Percentiles rank a stretch among this genome's conserved stretches.
Conservation (phyloP, 2,797 vertebrate genomes). For the Odontamblyopus rebecca region DNA sequence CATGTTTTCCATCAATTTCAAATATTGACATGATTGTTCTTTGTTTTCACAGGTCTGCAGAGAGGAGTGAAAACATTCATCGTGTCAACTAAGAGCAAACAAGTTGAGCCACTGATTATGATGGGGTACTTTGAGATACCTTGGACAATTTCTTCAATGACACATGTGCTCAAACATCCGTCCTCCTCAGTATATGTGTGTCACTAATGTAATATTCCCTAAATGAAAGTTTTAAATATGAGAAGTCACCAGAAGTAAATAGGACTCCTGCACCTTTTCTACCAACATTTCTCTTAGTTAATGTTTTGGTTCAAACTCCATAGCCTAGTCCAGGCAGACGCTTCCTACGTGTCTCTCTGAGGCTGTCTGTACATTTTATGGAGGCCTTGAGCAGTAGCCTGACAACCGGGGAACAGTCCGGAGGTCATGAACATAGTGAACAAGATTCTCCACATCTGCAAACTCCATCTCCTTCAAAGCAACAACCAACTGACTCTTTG, state of each 20-base stretch:
- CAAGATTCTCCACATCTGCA: conserved; percentile 59
- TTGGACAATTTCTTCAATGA: conserved; percentile 43
- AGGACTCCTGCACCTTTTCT: conserved; percentile 18
- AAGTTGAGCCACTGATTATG: conserved; percentile 31
- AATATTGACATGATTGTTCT: conserved; percentile 10
- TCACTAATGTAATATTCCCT: conserved; percentile 40
- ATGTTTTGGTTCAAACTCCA: conserved; percentile 57
- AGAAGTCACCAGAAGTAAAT: conserved; percentile 23
- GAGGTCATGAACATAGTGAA: conserved; percentile 69
- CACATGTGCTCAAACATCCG: conserved; percentile 28
- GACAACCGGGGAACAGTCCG: conserved; percentile 76
- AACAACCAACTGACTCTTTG: conserved; percentile 35
- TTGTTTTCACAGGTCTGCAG: conserved; percentile 53
- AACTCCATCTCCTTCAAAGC: conserved; percentile 53
- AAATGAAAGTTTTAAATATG: conserved; percentile 31
- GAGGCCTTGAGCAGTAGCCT: conserved; percentile 74
- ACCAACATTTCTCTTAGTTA: conserved; percentile 35
- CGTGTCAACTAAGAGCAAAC: conserved; percentile 23
- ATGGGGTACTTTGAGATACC: conserved; percentile 51
- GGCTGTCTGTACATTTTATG: conserved; percentile 74
- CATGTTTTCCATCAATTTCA: conserved; percentile 21
- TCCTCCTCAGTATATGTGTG: conserved; percentile 23
- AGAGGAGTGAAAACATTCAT: conserved; percentile 40
- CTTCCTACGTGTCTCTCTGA: conserved; percentile 63
- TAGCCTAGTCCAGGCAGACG: conserved; percentile 65